Percentiles rank a stretch among this genome's conserved stretches.
phyloP scores from a whole-genome alignment of 2,113 vertebrate genomes.

The Chaetodon auriga region DNA sequence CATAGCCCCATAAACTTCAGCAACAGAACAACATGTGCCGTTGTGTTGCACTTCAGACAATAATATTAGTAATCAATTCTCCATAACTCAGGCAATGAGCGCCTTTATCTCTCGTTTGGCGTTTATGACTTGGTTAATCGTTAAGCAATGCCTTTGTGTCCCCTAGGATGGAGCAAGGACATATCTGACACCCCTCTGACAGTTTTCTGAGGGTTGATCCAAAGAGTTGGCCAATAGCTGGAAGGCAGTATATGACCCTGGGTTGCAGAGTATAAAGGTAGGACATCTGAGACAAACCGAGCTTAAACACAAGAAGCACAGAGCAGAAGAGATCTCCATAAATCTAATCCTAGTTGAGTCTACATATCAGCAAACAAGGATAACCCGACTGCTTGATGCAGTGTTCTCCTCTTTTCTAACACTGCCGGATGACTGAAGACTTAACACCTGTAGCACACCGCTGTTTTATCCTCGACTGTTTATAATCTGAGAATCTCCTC shows the following conservation, averaged over 20 bases:
- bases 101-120: conserved; percentile 77
- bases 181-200: conserved; percentile 76
- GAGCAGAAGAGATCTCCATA: conserved; percentile 13
- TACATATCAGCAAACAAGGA: conserved; percentile 34
- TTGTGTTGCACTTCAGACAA: conserved; percentile 67
- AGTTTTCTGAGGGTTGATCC: conserved; percentile 75
- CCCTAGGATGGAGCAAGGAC: conserved; percentile 81
- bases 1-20: conserved; percentile 68
- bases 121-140: conserved; percentile 86
- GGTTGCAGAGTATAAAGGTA: conserved; percentile 77
- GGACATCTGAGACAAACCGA: conserved; percentile 27
- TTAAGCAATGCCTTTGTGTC: conserved; percentile 84
- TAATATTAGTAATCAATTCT: conserved; percentile 83
- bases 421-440: conserved; percentile 57
- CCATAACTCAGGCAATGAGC: conserved; percentile 60
- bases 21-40: conserved; percentile 73
- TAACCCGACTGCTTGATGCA: conserved; percentile 11
- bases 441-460: background rate
- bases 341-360: conserved; percentile 9
- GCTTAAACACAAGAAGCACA: conserved; percentile 36
- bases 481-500: conserved; percentile 50
- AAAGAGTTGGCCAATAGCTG: conserved; percentile 77
- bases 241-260: conserved; percentile 51
- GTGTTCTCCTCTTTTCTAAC: conserved; percentile 14
- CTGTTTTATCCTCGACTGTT: conserved; percentile 14